A percentile compares a stretch with the other conserved stretches of the same genome.
Conservation (phyloP, 2,888 invertebrate genomes). For the Tetragonula carbonaria region DNA sequence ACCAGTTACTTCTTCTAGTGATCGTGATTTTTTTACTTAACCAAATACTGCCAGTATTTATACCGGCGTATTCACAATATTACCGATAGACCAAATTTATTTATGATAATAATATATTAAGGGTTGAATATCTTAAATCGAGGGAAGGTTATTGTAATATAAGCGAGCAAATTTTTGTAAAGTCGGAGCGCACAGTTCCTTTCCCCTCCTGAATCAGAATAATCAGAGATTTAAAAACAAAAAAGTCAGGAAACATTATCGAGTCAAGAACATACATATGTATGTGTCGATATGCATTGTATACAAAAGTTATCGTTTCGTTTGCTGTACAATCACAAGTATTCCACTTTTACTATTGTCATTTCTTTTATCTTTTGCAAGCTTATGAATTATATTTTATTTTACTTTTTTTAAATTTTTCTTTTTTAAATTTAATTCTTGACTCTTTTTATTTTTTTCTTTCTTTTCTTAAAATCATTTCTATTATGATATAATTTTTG, state of each 20-base stretch:
- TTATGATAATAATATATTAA: conserved; percentile 84
- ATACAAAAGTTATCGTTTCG: conserved; percentile 10
- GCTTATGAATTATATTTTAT: conserved; percentile 8
- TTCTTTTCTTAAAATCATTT: background rate
- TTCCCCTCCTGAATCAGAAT: conserved; percentile 69
- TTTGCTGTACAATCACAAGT: conserved; percentile 25
- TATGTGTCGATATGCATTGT: conserved; percentile 6
- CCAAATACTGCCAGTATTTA: conserved; percentile 83
- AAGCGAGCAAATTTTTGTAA: conserved; percentile 80
- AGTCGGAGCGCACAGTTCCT: conserved; percentile 81
- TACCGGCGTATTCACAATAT: conserved; percentile 83
- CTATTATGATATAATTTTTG: background rate
- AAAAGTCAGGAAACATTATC: conserved; percentile 69
- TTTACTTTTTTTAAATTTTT: conserved; percentile 24
- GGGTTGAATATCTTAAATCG: conserved; percentile 81
- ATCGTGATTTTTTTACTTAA: conserved; percentile 77
- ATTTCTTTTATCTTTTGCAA: conserved; percentile 16
- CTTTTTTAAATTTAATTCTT: conserved; percentile 26
- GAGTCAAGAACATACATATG: conserved; percentile 60
- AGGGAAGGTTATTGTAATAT: conserved; percentile 82
- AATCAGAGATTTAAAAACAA: conserved; percentile 61
- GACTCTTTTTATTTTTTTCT: conserved; percentile 17
- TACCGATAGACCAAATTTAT: conserved; percentile 84
- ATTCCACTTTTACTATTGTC: conserved; percentile 26
- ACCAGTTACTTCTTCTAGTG: conserved; percentile 75